Evolutionary conservation across 2,888 invertebrate genomes (phyloP).

Genomic region (Ichneumon xanthorius): DNA sequence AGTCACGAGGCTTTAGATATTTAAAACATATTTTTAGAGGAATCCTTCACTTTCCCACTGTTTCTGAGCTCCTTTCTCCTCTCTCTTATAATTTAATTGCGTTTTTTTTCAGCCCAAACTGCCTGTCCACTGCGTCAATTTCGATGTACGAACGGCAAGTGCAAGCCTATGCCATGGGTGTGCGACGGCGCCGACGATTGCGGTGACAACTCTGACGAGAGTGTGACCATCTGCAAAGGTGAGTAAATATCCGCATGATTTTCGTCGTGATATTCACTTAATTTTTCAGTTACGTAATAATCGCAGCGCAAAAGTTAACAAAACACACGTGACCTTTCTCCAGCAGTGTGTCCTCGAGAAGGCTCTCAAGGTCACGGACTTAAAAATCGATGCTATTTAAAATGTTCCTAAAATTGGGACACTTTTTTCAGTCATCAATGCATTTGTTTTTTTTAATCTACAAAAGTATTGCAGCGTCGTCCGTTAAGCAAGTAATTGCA

Average conservation of each 20-base stretch:
- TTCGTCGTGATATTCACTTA: constrained; percentile 12
- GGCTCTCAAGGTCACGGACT: not conserved
- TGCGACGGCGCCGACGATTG: constrained; percentile 94
- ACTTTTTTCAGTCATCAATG: not conserved
- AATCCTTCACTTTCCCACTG: not conserved
- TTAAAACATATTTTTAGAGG: not conserved
- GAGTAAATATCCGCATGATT: constrained; percentile 74
- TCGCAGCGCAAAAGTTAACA: constrained; percentile 9
- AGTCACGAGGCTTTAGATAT: too few species aligned
- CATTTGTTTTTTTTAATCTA: not conserved
- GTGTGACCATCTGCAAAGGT: constrained; percentile 90
- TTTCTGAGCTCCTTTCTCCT: not conserved
- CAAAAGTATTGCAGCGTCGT: not conserved
- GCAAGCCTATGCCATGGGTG: constrained; percentile 91
- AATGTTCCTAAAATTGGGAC: not conserved
- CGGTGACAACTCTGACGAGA: constrained; percentile 93
- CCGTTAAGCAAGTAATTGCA: not conserved
- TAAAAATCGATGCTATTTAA: not conserved
- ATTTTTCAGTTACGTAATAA: not conserved
- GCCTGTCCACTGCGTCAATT: constrained; percentile 90
- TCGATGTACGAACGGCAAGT: constrained; percentile 90
- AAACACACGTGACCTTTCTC: not conserved
- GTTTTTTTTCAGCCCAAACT: constrained; percentile 76
- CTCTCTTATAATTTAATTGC: not conserved
- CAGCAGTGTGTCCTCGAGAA: not conserved